These are phyloP conservation scores for Chelon labrosus DNA, from an alignment of 2,797 vertebrate genomes.

Conservation along the genomic window DNA sequence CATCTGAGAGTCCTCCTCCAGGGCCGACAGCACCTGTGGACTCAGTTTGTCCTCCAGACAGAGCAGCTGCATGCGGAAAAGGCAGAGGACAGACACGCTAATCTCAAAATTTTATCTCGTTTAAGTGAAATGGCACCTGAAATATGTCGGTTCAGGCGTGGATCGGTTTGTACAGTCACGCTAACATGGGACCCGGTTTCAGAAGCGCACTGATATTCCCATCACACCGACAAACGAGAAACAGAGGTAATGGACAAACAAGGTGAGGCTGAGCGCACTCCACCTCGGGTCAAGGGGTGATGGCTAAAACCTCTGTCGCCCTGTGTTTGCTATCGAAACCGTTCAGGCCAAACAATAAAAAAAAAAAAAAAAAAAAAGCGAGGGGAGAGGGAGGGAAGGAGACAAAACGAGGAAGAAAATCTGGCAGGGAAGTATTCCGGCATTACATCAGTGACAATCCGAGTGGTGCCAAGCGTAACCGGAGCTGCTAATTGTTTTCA, in stretches of 20 bases:
- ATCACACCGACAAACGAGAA: slow-evolving; percentile 51
- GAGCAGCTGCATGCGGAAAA: slow-evolving; percentile 81
- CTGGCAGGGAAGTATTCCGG: slow-evolving; percentile 63
- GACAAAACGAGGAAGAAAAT: slow-evolving; percentile 46
- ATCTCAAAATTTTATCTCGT: background rate
- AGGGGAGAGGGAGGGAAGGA: slow-evolving; percentile 23
- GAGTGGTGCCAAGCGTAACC: slow-evolving; percentile 60
- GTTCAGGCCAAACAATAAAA: slow-evolving; percentile 49
- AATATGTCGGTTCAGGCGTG: slow-evolving; percentile 18
- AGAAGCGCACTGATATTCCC: slow-evolving; percentile 45
- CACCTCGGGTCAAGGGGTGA: slow-evolving; percentile 53
- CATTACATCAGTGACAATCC: slow-evolving; percentile 73
- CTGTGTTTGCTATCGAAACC: slow-evolving; percentile 67
- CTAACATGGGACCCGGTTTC: slow-evolving; percentile 27
- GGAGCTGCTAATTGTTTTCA: slow-evolving; percentile 78
- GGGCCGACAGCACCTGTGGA: slow-evolving; percentile 83
- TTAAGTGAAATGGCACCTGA: slow-evolving; percentile 38
- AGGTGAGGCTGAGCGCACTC: slow-evolving; percentile 49
- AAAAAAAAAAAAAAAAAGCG: background rate
- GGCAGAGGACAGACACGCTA: background rate
- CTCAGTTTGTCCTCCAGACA: slow-evolving; percentile 81
- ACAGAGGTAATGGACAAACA: slow-evolving; percentile 69
- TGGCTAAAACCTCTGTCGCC: slow-evolving; percentile 69
- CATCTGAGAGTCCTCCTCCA: slow-evolving; percentile 93
- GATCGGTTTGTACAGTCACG: slow-evolving; percentile 41